These are phyloP conservation scores for Intellagama lesueurii DNA, from an alignment of 2,797 vertebrate species.

Conservation along the genomic window DNA sequence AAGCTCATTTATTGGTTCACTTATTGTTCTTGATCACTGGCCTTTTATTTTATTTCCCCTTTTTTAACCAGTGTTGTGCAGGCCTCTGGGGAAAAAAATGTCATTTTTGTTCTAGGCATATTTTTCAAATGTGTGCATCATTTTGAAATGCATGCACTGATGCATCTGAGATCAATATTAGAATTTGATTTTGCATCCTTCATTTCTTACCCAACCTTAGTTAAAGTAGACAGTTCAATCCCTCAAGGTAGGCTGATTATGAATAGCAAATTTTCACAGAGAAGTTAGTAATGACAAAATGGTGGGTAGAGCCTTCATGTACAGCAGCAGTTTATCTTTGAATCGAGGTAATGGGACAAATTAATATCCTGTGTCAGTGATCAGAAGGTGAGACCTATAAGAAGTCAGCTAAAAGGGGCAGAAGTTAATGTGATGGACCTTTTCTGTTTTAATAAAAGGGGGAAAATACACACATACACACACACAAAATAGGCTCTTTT, in stretches of 20 bases:
- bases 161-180: neutral
- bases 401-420: neutral
- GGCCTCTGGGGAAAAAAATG: too few species aligned
- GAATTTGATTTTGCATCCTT: too few species aligned
- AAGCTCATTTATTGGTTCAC: too few species aligned
- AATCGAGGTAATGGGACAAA: neutral
- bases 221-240: neutral
- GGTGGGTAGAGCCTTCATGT: too few species aligned
- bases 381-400: neutral
- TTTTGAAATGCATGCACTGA: neutral
- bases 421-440: neutral
- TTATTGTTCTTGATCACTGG: neutral
- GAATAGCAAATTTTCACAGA: neutral
- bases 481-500: too few species aligned
- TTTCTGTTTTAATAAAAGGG: too few species aligned
- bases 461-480: too few species aligned
- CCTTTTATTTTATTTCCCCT: neutral
- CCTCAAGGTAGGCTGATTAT: neutral
- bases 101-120: neutral
- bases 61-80: too few species aligned
- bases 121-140: neutral
- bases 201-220: neutral
- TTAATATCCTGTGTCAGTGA: neutral
- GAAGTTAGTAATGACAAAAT: neutral
- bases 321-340: neutral